Conservation (phyloP, 2,113 vertebrate species). For the Myotis brandtii region DNA sequence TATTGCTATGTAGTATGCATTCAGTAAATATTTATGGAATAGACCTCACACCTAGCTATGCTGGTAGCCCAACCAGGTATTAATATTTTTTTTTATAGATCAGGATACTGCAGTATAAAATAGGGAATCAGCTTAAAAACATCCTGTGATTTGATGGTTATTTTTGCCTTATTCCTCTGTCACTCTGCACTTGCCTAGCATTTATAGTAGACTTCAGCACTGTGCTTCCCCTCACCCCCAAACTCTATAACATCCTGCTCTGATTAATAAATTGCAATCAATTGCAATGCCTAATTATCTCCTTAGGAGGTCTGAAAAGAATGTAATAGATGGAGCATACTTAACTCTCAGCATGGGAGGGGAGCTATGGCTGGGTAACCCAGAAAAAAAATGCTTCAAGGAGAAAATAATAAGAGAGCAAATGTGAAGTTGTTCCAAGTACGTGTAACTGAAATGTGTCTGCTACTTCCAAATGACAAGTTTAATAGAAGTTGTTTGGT, state of each 20-base stretch:
- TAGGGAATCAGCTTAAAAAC: not conserved
- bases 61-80: not conserved
- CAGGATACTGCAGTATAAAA: not conserved
- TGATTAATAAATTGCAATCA: conserved; percentile 89
- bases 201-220: conserved; percentile 51
- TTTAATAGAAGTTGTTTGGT: not conserved
- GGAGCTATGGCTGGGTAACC: conserved; percentile 66
- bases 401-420: conserved; percentile 61
- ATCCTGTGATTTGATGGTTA: conserved; percentile 23
- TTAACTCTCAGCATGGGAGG: conserved; percentile 77
- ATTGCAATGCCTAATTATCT: conserved; percentile 85
- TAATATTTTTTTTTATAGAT: not conserved
- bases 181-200: not conserved
- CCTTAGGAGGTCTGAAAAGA: conserved; percentile 79
- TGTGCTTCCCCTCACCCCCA: not conserved
- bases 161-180: conserved; percentile 51
- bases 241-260: conserved; percentile 75
- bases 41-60: not conserved
- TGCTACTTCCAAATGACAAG: not conserved
- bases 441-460: not conserved
- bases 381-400: conserved; percentile 65
- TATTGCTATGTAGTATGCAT: not conserved
- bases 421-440: conserved; percentile 56
- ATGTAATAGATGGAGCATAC: conserved; percentile 78
- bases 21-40: not conserved